phyloP scores from a whole-genome alignment of 1,140 invertebrate genomes.

The Physella acuta region DNA sequence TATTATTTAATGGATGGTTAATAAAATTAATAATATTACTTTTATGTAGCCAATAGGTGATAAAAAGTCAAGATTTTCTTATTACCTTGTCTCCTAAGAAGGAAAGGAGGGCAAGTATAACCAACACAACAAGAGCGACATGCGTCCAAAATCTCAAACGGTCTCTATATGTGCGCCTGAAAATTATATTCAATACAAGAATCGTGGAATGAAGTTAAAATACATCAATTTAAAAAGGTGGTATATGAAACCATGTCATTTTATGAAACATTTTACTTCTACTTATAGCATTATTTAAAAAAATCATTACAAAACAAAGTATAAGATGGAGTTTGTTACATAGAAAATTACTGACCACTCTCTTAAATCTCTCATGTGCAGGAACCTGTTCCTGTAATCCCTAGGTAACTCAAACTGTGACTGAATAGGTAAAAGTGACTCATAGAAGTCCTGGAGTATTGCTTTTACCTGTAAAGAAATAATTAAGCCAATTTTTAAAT shows the following conservation, averaged over 20 bases:
- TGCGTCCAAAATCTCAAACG: constrained; percentile 48
- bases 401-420: constrained; percentile 75
- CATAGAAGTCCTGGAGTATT: constrained; percentile 76
- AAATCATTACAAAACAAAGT: too few relatives aligned
- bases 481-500: constrained; percentile 12
- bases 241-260: too few relatives aligned
- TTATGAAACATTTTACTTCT: too few relatives aligned
- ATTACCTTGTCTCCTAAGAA: constrained; percentile 50
- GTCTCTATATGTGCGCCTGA: constrained; percentile 46
- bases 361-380: constrained; percentile 68
- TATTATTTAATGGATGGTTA: too few relatives aligned
- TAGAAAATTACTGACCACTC: constrained; percentile 62
- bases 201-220: too few relatives aligned
- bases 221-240: too few relatives aligned
- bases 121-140: constrained; percentile 41
- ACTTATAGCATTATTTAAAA: too few relatives aligned
- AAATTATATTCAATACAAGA: too few relatives aligned
- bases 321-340: too few relatives aligned
- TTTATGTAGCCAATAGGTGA: too few relatives aligned
- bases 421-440: constrained; percentile 73
- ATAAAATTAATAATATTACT: too few relatives aligned
- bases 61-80: too few relatives aligned
- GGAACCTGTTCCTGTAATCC: constrained; percentile 73
- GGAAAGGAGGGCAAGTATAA: constrained; percentile 46
- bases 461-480: constrained; percentile 65